phyloP scores from a whole-genome alignment of 2,888 invertebrate genomes.

The Psylliodes chrysocephalus region DNA sequence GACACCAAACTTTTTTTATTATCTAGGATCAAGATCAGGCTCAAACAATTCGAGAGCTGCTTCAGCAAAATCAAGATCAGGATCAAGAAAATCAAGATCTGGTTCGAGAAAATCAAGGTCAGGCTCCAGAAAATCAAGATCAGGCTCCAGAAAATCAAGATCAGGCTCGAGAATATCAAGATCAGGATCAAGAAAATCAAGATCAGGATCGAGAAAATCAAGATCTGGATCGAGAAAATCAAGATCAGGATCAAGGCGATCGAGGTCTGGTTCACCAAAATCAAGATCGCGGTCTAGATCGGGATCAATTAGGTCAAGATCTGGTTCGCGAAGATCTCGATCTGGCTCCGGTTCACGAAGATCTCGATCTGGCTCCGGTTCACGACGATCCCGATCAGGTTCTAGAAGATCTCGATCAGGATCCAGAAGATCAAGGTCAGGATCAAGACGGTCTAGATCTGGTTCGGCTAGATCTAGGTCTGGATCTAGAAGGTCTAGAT shows the following conservation, averaged over 20 bases:
- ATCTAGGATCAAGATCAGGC: slow-evolving; percentile 49
- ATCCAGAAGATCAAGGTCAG: slow-evolving; percentile 49
- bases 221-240: slow-evolving; percentile 49
- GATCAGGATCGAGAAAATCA: slow-evolving; percentile 43
- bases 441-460: slow-evolving; percentile 50
- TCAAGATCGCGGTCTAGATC: slow-evolving; percentile 56
- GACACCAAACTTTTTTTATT: no score
- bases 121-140: slow-evolving; percentile 46
- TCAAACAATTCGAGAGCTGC: slow-evolving; percentile 49
- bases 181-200: slow-evolving; percentile 55
- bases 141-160: slow-evolving; percentile 49
- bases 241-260: slow-evolving; percentile 52
- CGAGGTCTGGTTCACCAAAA: slow-evolving; percentile 47
- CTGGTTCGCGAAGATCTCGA: slow-evolving; percentile 46
- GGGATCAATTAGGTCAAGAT: slow-evolving; percentile 48
- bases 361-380: slow-evolving; percentile 50
- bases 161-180: slow-evolving; percentile 49
- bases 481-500: slow-evolving; percentile 52
- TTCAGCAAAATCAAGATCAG: slow-evolving; percentile 51
- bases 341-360: slow-evolving; percentile 51
- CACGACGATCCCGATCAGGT: slow-evolving; percentile 46
- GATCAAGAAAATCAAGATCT: slow-evolving; percentile 54
- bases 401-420: slow-evolving; percentile 51
- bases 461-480: slow-evolving; percentile 41
- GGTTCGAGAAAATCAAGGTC: slow-evolving; percentile 50